Base-by-base conservation (phyloP, 2,888 invertebrate genomes). In the Pristionchus mayeri region DNA sequence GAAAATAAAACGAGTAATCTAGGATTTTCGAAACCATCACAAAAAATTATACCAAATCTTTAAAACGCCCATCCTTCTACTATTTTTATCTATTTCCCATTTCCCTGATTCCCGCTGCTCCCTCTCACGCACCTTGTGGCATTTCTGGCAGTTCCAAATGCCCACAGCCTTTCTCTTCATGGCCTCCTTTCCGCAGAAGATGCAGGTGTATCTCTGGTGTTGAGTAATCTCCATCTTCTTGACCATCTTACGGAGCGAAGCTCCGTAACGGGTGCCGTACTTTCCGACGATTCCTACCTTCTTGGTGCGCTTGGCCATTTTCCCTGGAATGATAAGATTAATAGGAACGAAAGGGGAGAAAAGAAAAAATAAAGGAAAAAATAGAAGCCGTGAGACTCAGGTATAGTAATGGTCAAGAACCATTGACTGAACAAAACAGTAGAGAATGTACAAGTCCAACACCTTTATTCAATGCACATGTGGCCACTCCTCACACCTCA, bases 261-360 rank as follows among this genome's bases (percentile, higher is more conserved):
- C 98, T 95, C 98, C 98, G 94, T 99, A 99, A 94, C 98, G 96
- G 94, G 98, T 94, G 93, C 98, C 99, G 95, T 99, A 99, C 95
- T 99, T 99, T 93, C 99, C 99, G 93, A 96, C 96, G 94, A 99
- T 98, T 95, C 99, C 99, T 93, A 99, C 99, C 96, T 99, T 99
- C 95, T 98, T 99, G 91, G 99, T 99, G 94, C 98, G 96, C 95
- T 99, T 99, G 93, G 98, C 98, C 99, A 90, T 90, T 87, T 86
- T 87, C 87, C 81, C 81, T 63, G 16, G 21, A 82, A 82, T 3
- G 3, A 27, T n/a, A 24, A 18, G 30, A 44, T 40, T 2, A 30
- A 40, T 34, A 0, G 13, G n/a, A 78, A n/a, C 6, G 27, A 30
- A 80, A 60, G n/a, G 24, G 60, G 13, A 24, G 54, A 80, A 9